Percentiles rank a stretch among this genome's conserved stretches.
These are phyloP conservation scores for Sebastes hubbsi DNA, from an alignment of 2,797 vertebrate genomes.

Conservation along the genomic window DNA sequence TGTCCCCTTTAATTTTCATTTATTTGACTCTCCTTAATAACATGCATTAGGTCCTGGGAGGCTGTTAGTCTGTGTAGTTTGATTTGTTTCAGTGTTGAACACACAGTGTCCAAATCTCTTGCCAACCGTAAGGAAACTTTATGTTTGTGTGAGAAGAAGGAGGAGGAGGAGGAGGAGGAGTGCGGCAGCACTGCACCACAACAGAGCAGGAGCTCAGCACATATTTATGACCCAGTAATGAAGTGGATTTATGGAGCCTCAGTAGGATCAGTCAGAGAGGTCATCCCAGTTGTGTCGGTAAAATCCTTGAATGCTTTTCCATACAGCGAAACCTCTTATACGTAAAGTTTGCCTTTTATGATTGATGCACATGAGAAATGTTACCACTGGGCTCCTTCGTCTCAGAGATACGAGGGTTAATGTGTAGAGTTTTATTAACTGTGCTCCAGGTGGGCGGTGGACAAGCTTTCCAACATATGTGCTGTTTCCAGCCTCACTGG, in stretches of 20 bases:
- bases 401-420: constrained; percentile 49
- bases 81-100: background rate
- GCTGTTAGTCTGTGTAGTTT: background rate
- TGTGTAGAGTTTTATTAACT: constrained; percentile 59
- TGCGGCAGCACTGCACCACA: constrained; percentile 22
- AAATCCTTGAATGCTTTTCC: constrained; percentile 74
- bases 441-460: constrained; percentile 59
- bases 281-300: constrained; percentile 58
- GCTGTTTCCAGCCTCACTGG: constrained; percentile 13
- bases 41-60: background rate
- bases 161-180: background rate
- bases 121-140: background rate
- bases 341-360: constrained; percentile 50
- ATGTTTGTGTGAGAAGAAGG: background rate
- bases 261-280: constrained; percentile 63
- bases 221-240: constrained; percentile 71
- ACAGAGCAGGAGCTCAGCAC: constrained; percentile 43
- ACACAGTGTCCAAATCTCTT: background rate
- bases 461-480: constrained; percentile 70
- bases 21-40: background rate
- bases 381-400: constrained; percentile 53
- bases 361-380: constrained; percentile 67
- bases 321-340: constrained; percentile 41
- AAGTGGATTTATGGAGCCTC: constrained; percentile 74
- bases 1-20: background rate